Conservation (phyloP, 2,888 invertebrate species). For the Cotesia congregata region DNA sequence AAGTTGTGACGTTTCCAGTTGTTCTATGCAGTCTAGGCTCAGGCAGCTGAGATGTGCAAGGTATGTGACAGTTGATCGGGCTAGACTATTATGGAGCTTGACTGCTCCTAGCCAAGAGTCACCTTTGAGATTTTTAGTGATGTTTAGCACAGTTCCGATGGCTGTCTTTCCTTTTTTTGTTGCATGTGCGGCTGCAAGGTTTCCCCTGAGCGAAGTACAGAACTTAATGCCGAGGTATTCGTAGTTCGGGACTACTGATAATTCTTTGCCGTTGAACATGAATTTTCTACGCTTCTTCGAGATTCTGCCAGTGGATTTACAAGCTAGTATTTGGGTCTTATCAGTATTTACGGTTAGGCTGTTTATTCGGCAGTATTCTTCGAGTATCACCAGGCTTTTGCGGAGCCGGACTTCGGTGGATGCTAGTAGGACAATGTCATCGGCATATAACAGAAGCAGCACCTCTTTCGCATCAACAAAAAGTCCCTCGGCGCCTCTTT, state of each 20-base stretch:
- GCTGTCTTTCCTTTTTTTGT: not conserved
- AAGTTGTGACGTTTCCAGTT: not conserved
- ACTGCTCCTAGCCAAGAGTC: not conserved
- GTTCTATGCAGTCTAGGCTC: not conserved
- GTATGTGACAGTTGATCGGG: not conserved
- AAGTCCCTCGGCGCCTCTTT: conserved; percentile 9
- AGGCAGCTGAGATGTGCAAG: not conserved
- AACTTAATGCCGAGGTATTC: not conserved
- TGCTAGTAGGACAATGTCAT: not conserved
- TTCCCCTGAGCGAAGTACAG: not conserved
- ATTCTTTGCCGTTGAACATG: not conserved
- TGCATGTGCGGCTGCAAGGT: not conserved
- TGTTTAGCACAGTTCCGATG: not conserved
- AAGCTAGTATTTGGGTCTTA: not conserved
- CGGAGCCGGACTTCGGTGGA: not conserved
- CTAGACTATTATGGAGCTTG: not conserved
- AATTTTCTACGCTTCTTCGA: not conserved
- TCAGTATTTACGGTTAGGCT: not conserved
- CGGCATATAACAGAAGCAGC: not conserved
- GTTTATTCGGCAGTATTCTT: not conserved
- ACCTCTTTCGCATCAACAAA: not conserved
- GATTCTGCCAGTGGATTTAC: not conserved
- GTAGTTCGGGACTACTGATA: not conserved
- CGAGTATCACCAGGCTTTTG: not conserved
- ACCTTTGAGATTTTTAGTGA: not conserved